Conservation (phyloP, 2,888 invertebrate genomes). For the Ryuthela nishihirai region DNA sequence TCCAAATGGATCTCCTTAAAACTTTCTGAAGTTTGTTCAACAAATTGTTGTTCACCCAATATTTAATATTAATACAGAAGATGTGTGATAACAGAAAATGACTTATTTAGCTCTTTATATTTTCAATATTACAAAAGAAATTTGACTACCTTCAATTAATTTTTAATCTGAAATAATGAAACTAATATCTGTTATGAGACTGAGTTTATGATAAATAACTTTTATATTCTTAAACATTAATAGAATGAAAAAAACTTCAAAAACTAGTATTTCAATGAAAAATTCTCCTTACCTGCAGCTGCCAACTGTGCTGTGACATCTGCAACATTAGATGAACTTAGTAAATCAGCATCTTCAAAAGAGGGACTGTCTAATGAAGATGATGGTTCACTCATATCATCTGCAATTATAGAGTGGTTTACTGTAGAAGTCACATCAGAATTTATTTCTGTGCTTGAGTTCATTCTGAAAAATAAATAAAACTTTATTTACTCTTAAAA, state of each 20-base stretch:
- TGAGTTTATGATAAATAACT: no score
- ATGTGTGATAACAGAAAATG: no score
- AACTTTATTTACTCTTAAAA: no score
- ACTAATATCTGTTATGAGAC: no score
- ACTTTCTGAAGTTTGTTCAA: no score
- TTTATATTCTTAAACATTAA: no score
- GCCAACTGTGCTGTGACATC: conserved; percentile 95
- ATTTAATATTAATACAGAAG: no score
- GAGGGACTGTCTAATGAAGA: conserved; percentile 51
- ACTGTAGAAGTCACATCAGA: conserved; percentile 36
- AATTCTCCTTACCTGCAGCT: conserved; percentile 71
- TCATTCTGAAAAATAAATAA: conserved; percentile 32
- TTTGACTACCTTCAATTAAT: conserved; percentile 6
- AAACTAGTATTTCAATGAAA: conserved; percentile 2
- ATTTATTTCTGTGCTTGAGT: conserved; percentile 16
- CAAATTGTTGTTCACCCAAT: no score
- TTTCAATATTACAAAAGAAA: conserved; percentile 6
- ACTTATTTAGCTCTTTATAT: conserved; percentile 10
- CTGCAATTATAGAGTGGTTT: conserved; percentile 41
- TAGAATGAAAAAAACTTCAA: conserved; percentile 9
- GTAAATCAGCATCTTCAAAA: conserved; percentile 72
- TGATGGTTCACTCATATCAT: conserved; percentile 50
- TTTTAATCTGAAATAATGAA: background rate
- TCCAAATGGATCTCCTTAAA: no score
- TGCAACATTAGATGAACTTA: conserved; percentile 71